phyloP scores from a whole-genome alignment of 2,888 invertebrate genomes.

The Cactoblastis cactorum region DNA sequence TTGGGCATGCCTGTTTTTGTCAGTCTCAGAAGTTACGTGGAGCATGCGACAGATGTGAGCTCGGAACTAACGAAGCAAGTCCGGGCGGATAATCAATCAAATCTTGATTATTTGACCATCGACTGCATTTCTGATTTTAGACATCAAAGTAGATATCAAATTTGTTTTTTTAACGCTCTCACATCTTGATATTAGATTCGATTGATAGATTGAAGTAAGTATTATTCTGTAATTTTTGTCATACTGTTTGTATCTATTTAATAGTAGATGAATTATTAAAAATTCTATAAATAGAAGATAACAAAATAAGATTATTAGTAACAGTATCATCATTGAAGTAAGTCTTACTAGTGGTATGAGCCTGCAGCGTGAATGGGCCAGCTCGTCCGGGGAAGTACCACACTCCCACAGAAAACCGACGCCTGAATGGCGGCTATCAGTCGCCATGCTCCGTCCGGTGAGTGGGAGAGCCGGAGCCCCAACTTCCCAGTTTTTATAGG shows the following conservation, averaged over 20 bases:
- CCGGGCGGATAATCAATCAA: constrained; percentile 75
- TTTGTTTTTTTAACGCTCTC: constrained; percentile 6
- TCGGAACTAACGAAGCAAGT: constrained; percentile 73
- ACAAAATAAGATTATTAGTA: too few species aligned
- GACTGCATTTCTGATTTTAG: constrained; percentile 42
- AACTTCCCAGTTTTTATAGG: too few species aligned
- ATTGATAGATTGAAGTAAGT: neutral
- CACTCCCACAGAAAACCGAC: too few species aligned
- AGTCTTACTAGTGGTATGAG: too few species aligned
- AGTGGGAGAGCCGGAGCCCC: too few species aligned
- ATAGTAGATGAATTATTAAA: neutral
- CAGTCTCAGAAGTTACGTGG: constrained; percentile 65
- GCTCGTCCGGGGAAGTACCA: too few species aligned
- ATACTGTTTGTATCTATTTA: neutral
- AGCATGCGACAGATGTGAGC: constrained; percentile 77
- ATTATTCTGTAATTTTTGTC: constrained; percentile 1
- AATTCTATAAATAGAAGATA: too few species aligned
- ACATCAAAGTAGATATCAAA: constrained; percentile 7
- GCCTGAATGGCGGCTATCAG: too few species aligned
- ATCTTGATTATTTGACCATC: constrained; percentile 68
- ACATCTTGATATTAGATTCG: constrained; percentile 9
- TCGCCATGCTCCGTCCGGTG: too few species aligned
- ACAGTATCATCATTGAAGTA: too few species aligned
- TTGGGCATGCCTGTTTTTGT: constrained; percentile 66
- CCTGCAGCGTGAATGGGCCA: too few species aligned